Percentiles rank a stretch among this genome's conserved stretches.
Evolutionary conservation across 1,140 invertebrate genomes (phyloP).

Genomic region (Neodiprion fabricii): DNA sequence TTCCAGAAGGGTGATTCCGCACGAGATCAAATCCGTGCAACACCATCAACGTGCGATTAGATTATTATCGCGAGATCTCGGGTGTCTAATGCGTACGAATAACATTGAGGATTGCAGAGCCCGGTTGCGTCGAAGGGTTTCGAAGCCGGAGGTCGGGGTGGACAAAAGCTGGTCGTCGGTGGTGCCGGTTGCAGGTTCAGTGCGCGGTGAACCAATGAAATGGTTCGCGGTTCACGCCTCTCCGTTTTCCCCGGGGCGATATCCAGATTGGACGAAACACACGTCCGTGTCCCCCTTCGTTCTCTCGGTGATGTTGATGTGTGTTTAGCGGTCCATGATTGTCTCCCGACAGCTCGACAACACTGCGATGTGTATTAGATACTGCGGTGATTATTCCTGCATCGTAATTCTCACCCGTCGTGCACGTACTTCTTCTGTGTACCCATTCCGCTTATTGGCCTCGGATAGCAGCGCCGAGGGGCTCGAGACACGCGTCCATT

Average conservation of each 20-base stretch:
- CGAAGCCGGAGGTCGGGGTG: background rate
- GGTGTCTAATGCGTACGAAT: too few relatives aligned
- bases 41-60: too few relatives aligned
- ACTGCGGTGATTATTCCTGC: background rate
- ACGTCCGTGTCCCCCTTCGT: too few relatives aligned
- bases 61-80: too few relatives aligned
- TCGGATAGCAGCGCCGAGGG: too few relatives aligned
- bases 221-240: background rate
- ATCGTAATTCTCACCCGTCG: background rate
- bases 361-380: background rate
- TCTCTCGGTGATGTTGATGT: background rate
- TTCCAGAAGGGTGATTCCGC: too few relatives aligned
- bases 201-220: conserved; percentile 2
- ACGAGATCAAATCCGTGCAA: too few relatives aligned
- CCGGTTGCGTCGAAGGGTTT: too few relatives aligned
- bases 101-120: too few relatives aligned
- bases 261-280: background rate
- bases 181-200: background rate
- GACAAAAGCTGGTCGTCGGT: background rate
- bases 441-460: too few relatives aligned
- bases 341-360: background rate
- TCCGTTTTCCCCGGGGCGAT: background rate
- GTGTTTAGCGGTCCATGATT: background rate
- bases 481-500: too few relatives aligned
- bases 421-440: too few relatives aligned